Evolutionary conservation across 2,797 vertebrate species (phyloP).

Genomic region (Myotis planiceps): DNA sequence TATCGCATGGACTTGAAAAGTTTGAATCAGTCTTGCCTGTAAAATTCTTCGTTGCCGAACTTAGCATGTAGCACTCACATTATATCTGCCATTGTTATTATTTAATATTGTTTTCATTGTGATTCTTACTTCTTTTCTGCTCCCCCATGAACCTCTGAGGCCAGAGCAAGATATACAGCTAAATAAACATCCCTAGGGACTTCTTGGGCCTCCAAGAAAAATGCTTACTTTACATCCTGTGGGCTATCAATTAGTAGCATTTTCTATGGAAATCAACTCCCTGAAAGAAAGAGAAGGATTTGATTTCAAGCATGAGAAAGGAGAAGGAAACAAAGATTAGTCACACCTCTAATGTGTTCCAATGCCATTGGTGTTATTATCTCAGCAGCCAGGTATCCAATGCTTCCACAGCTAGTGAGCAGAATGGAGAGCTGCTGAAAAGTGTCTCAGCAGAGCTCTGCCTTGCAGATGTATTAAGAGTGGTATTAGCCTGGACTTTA

Average conservation of each 20-base stretch:
- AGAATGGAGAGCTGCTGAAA: constrained; percentile 84
- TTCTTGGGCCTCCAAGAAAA: background rate
- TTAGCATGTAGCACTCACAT: background rate
- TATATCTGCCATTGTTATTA: background rate
- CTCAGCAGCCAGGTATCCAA: constrained; percentile 84
- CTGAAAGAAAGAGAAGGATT: constrained; percentile 75
- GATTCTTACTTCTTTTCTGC: background rate
- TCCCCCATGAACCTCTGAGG: background rate
- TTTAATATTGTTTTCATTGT: background rate
- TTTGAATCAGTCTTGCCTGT: background rate
- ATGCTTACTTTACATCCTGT: constrained; percentile 25
- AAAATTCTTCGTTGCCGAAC: background rate
- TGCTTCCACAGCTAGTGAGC: constrained; percentile 80
- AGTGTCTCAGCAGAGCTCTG: constrained; percentile 64
- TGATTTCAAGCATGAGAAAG: constrained; percentile 63
- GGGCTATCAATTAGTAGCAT: constrained; percentile 81
- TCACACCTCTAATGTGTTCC: constrained; percentile 82
- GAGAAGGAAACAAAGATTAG: constrained; percentile 80
- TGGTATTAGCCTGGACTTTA: constrained; percentile 76
- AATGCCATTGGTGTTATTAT: constrained; percentile 80
- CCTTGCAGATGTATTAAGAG: constrained; percentile 75
- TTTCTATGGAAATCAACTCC: constrained; percentile 75
- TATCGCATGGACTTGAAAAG: background rate
- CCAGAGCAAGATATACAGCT: background rate
- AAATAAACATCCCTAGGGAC: background rate